phyloP scores from a whole-genome alignment of 2,888 invertebrate genomes.

The Lagria hirta region DNA sequence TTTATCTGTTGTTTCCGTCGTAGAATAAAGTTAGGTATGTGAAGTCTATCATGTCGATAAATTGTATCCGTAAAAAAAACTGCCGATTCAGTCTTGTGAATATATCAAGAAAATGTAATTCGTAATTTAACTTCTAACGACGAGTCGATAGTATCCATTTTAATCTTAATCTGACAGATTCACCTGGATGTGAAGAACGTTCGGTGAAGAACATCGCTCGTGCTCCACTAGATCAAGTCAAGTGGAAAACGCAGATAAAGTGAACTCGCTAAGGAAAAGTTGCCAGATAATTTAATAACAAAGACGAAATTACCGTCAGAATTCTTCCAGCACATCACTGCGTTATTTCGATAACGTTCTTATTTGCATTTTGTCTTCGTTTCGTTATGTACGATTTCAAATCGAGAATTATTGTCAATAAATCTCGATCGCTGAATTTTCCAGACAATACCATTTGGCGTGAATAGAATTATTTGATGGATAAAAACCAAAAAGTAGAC shows the following conservation, averaged over 20 bases:
- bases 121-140: conserved; percentile 18
- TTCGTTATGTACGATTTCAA: conserved; percentile 10
- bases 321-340: conserved; percentile 50
- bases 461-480: too few relatives aligned
- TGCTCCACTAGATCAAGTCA: conserved; percentile 40
- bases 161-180: conserved; percentile 35
- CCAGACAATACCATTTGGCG: too few relatives aligned
- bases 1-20: too few relatives aligned
- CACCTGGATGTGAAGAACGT: conserved; percentile 32
- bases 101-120: conserved; percentile 12
- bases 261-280: conserved; percentile 53
- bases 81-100: neutral
- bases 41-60: too few relatives aligned
- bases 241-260: conserved; percentile 55
- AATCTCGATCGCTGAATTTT: too few relatives aligned
- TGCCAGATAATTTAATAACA: conserved; percentile 56
- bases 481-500: too few relatives aligned
- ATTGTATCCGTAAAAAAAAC: neutral
- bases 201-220: conserved; percentile 3
- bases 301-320: conserved; percentile 53
- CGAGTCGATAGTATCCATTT: conserved; percentile 30
- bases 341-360: conserved; percentile 50
- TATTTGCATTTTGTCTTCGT: conserved; percentile 29
- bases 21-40: too few relatives aligned
- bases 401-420: conserved; percentile 14